Base-by-base conservation (phyloP, 2,113 vertebrate genomes). In the Euleptes europaea region DNA sequence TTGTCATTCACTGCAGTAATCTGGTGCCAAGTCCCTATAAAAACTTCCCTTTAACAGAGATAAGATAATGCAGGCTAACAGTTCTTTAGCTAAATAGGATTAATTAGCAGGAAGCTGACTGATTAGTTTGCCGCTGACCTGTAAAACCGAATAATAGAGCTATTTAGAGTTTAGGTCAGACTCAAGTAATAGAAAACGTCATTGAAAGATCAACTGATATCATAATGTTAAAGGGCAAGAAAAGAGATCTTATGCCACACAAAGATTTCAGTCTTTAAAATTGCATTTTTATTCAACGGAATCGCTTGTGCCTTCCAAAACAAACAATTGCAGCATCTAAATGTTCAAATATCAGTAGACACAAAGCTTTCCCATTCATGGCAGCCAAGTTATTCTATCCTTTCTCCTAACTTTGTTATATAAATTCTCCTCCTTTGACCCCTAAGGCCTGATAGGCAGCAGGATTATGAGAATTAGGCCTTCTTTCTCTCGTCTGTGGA, bases 41-140 rank as follows among this genome's bases (percentile, higher is more conserved):
- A 95, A 94, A 91, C 93, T 95, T 96, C 93, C 93, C 95, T 92
- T 93, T 95, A 92, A 74, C 83, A 88, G 78, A 91, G 91, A 95
- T 94, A 95, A 96, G 93, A 93, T 90, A 93, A 93, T 95, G 92
- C 91, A 92, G 88, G 80, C 94, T 89, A 95, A 93, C 93, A 94
- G 90, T 94, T 94, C 86, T 93, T 94, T 90, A 90, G 77, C 87
- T 89, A 94, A 96, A 93, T 93, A 96, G 92, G 93, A 96, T 96
- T 96, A 95, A 94, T 96, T 94, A 96, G 88, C 91, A 96, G 95
- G 93, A 96, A 96, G 92, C 89, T 93, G 90, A 88, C 86, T 90
- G 88, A 92, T 94, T 96, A 95, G 92, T 91, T 95, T 89, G 91
- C 92, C 92, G 66, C 82, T 94, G 95, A 95, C 92, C 91, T 95